Evolutionary conservation across 23 tunicate species (phyloP), one percentile per base, ranked within the genome.

Genomic region (Oikopleura albicans): DNA sequence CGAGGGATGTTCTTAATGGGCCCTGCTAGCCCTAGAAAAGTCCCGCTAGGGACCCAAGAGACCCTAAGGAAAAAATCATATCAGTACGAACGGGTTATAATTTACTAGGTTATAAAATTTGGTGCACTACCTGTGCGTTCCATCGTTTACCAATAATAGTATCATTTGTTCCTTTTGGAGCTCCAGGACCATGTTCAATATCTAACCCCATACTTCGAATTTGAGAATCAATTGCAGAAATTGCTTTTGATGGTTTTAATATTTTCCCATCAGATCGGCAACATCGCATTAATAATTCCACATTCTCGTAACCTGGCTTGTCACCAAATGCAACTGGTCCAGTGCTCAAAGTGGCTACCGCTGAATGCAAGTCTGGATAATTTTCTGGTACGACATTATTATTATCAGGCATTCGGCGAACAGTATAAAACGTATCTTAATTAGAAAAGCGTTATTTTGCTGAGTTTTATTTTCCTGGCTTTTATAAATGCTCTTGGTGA

Each of bases 251-350:
- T 34, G 97, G 97, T 85, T 91, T 91, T 0, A 91, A 40, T 37
- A 91, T 87, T 0, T 88, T 75, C 33, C 97, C 97, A 40, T 91
- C 97, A 39, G 83, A 85, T 8, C 91, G 85, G 41, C 91, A 89
- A 36, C 87, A 88, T 84, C 87, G 87, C 86, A 85, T 84, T 41
- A 89, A 84, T 49, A 87, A 16, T 39, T 83, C 83, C 12, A 59
- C 39, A 40, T 88, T 59, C 12, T 90, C 79, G 28, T 56, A 1
- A 40, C 91, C 97, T 88, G 86, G 59, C 59, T 49, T 49, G 59
- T 49, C 59, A 8, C 59, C 59, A 16, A 49, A 49, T 8, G 59
- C 16, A 8, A 49, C 59, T 49, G 59, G 59, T 8, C 59, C 59
- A 16, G 59, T 49, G 16, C 59, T 49, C 16, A 49, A 16, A 49